Conservation (phyloP, 1,140 invertebrate genomes). For the Leptonema lineaticorne region DNA sequence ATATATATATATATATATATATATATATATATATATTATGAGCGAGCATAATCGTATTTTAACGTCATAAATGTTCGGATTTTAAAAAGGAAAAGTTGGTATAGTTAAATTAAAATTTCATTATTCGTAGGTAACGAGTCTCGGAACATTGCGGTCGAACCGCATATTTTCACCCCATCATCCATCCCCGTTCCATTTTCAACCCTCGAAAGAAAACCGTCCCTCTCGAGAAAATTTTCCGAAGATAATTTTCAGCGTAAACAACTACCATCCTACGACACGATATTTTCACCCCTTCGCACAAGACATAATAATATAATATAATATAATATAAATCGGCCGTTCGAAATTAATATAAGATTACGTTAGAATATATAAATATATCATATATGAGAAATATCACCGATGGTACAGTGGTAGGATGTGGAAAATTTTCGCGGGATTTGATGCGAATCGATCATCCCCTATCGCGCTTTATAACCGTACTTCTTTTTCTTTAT, state of each 20-base stretch:
- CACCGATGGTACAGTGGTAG: background rate
- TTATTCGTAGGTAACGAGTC: too few species aligned
- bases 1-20: too few species aligned
- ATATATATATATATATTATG: too few species aligned
- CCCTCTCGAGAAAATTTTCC: background rate
- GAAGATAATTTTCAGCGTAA: background rate
- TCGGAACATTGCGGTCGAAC: too few species aligned
- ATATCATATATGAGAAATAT: background rate
- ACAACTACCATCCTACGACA: too few species aligned
- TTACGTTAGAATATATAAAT: background rate
- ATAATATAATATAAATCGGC: background rate
- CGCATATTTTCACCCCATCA: background rate
- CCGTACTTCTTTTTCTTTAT: conserved; percentile 6
- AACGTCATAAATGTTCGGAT: too few species aligned
- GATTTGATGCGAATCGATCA: conserved; percentile 15
- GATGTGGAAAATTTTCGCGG: background rate
- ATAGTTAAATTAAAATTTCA: too few species aligned
- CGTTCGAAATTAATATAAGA: conserved; percentile 5
- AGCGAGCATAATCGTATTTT: too few species aligned
- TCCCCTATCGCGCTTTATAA: background rate
- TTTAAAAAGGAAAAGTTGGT: too few species aligned
- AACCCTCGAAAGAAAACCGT: too few species aligned
- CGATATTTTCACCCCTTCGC: too few species aligned
- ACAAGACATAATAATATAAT: too few species aligned
- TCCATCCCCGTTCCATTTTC: background rate